Conservation (phyloP, 2,797 vertebrate species). For the Rhynchotus rufescens region DNA sequence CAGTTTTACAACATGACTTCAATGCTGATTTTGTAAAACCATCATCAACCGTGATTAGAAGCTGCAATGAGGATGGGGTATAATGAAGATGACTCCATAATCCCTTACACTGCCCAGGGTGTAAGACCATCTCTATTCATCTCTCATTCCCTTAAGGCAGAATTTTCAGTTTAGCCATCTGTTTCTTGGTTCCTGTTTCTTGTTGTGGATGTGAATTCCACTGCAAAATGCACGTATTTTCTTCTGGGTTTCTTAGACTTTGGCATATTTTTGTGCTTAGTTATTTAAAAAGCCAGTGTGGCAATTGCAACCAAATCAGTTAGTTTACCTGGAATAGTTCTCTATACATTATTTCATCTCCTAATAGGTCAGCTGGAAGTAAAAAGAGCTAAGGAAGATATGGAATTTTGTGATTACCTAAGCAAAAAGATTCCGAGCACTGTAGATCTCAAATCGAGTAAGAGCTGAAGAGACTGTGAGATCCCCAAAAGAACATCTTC, state of each 20-base stretch:
- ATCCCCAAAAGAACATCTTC: background rate
- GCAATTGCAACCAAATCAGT: background rate
- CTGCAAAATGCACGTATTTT: background rate
- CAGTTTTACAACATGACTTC: background rate
- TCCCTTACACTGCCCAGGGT: background rate
- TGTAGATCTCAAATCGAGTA: background rate
- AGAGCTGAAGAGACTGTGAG: background rate
- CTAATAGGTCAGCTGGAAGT: background rate
- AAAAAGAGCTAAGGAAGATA: background rate
- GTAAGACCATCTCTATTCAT: background rate
- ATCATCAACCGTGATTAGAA: background rate
- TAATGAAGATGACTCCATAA: background rate
- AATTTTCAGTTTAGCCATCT: slow-evolving; percentile 18
- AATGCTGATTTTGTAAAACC: background rate
- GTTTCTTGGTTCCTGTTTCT: background rate
- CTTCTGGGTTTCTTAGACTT: background rate
- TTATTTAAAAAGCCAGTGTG: background rate
- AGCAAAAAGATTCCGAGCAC: background rate
- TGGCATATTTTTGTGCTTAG: background rate
- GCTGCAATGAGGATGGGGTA: background rate
- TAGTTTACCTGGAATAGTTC: background rate
- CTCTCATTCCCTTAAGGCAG: background rate
- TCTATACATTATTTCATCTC: background rate
- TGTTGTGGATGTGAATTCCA: background rate
- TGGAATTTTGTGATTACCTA: background rate